These are phyloP conservation scores for Lampris incognitus DNA, from an alignment of 2,113 vertebrate species.

Conservation along the genomic window DNA sequence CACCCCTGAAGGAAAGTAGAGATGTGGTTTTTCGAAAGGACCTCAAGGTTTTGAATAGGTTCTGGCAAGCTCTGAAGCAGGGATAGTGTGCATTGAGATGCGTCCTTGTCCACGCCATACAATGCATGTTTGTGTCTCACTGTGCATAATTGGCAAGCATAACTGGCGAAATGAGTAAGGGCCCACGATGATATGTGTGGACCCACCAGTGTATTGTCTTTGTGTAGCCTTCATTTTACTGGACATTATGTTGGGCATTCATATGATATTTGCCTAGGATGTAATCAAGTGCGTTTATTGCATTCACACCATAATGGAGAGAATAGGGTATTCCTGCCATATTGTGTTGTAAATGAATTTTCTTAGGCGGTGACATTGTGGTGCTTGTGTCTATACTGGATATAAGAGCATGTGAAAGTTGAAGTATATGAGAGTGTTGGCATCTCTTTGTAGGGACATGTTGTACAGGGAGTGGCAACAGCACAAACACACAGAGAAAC, in stretches of 20 bases:
- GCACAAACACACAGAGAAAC: no score
- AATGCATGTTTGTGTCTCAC: constrained; percentile 56
- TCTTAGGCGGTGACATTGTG: constrained; percentile 17
- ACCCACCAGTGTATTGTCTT: constrained; percentile 61
- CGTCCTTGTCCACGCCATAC: constrained; percentile 62
- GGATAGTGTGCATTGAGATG: constrained; percentile 68
- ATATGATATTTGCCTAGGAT: constrained; percentile 42
- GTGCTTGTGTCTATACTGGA: not conserved
- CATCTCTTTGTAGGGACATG: no score
- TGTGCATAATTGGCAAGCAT: constrained; percentile 58
- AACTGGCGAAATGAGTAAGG: constrained; percentile 63
- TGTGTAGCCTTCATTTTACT: constrained; percentile 56
- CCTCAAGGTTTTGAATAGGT: constrained; percentile 64
- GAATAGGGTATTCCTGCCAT: constrained; percentile 43
- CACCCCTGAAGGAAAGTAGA: constrained; percentile 64
- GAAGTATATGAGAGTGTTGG: no score
- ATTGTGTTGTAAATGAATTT: constrained; percentile 50
- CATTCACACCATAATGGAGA: constrained; percentile 50
- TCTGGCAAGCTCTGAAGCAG: constrained; percentile 49
- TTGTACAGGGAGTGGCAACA: no score
- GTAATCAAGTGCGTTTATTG: constrained; percentile 65
- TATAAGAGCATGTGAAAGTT: no score
- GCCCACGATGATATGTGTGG: constrained; percentile 57
- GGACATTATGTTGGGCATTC: constrained; percentile 50
- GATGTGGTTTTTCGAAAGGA: constrained; percentile 64